Percentiles rank a stretch among this genome's conserved stretches.
These are phyloP conservation scores for Mycteria americana DNA, from an alignment of 2,797 vertebrate genomes.

Conservation along the genomic window DNA sequence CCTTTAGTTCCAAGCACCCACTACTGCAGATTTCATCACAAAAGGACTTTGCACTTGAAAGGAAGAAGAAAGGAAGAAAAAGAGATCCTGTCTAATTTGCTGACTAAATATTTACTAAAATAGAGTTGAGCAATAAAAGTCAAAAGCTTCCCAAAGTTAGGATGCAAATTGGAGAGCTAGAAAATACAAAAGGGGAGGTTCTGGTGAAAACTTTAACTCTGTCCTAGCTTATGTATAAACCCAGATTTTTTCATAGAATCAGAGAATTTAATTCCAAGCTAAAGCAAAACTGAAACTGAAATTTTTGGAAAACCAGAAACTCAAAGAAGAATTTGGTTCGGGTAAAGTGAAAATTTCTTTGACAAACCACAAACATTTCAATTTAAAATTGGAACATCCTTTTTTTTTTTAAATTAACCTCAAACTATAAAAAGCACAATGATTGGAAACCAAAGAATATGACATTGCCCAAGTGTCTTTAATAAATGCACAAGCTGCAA, in stretches of 20 bases:
- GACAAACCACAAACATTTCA: background rate
- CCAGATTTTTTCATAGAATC: background rate
- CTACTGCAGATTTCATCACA: background rate
- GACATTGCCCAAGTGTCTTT: slow-evolving; percentile 10
- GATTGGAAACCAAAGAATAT: background rate
- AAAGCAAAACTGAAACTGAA: background rate
- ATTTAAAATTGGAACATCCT: background rate
- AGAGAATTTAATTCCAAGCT: background rate
- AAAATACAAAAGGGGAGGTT: background rate
- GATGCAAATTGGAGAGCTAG: background rate
- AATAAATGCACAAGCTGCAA: slow-evolving; percentile 22
- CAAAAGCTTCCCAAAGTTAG: background rate
- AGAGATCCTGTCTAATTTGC: background rate
- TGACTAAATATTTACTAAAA: slow-evolving; percentile 44
- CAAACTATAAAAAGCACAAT: slow-evolving; percentile 15
- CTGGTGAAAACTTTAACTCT: background rate
- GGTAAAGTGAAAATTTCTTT: background rate
- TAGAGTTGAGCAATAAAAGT: background rate
- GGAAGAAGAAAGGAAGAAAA: background rate
- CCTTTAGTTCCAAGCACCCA: background rate
- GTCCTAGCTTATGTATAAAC: background rate
- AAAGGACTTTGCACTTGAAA: slow-evolving; percentile 9
- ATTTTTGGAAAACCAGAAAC: background rate
- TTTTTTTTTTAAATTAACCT: background rate
- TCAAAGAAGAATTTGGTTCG: background rate